Conservation (phyloP, 2,888 invertebrate species). For the Apoderus coryli region DNA sequence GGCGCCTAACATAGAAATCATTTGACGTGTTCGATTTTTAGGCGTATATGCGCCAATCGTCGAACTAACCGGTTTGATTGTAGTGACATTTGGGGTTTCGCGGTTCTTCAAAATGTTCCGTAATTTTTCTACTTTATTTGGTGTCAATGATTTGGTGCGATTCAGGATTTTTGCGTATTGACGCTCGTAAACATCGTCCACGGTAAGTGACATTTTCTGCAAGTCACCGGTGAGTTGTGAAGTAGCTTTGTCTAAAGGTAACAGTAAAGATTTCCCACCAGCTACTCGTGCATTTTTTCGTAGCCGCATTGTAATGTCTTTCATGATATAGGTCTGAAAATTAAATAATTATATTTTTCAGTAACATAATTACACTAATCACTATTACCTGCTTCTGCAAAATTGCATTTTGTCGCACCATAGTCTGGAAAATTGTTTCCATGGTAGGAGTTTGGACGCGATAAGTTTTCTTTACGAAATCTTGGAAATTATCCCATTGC, state of each 20-base stretch:
- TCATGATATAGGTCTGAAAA: slow-evolving; percentile 29
- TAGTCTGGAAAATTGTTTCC: slow-evolving; percentile 65
- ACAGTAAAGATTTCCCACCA: slow-evolving; percentile 30
- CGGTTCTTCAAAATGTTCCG: slow-evolving; percentile 37
- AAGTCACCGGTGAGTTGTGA: slow-evolving; percentile 29
- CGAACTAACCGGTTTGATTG: slow-evolving; percentile 34
- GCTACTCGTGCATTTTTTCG: slow-evolving; percentile 32
- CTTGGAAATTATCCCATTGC: slow-evolving; percentile 56
- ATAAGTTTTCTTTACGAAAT: slow-evolving; percentile 34
- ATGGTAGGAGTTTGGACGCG: slow-evolving; percentile 51
- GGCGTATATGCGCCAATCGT: slow-evolving; percentile 21
- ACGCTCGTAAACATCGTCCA: slow-evolving; percentile 31
- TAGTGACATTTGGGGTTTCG: slow-evolving; percentile 38
- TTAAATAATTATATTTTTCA: too few species aligned
- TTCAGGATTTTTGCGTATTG: slow-evolving; percentile 28
- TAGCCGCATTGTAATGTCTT: slow-evolving; percentile 27
- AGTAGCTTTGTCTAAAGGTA: slow-evolving; percentile 29
- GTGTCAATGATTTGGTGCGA: slow-evolving; percentile 30
- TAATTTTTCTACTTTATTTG: slow-evolving; percentile 38
- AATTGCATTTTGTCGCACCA: slow-evolving; percentile 59
- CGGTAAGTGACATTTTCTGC: slow-evolving; percentile 37
- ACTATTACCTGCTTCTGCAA: slow-evolving; percentile 45
- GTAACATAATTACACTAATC: too few species aligned
- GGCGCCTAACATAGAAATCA: slow-evolving; percentile 17
- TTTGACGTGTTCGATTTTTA: slow-evolving; percentile 19